phyloP scores from a whole-genome alignment of 2,797 vertebrate genomes.

The Pelobates cultripes region DNA sequence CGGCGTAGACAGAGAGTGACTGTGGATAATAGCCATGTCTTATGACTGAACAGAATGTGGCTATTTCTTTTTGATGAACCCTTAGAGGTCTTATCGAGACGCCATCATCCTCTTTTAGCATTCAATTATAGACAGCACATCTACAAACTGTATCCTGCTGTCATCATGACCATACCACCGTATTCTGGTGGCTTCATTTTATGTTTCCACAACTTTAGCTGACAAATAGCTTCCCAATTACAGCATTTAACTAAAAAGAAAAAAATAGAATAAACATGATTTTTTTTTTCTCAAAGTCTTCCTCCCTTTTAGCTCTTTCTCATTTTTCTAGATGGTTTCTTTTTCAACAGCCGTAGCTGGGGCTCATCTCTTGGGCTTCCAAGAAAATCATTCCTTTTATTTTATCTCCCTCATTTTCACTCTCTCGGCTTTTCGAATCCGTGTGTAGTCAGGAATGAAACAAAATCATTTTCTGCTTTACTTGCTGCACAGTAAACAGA shows the following conservation, averaged over 20 bases:
- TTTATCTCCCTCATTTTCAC: slow-evolving; percentile 13
- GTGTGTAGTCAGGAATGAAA: slow-evolving; percentile 58
- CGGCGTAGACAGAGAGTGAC: not conserved
- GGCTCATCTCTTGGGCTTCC: slow-evolving; percentile 41
- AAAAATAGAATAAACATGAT: not conserved
- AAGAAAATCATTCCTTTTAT: slow-evolving; percentile 51
- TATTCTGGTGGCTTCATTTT: not conserved
- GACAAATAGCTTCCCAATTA: not conserved
- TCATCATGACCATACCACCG: not conserved
- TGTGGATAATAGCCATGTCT: not conserved
- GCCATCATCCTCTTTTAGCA: not conserved
- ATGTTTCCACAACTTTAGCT: not conserved
- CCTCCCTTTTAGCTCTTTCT: not conserved
- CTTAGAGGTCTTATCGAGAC: not conserved
- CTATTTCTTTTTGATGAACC: not conserved
- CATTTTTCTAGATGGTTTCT: slow-evolving; percentile 30
- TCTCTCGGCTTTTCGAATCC: slow-evolving; percentile 43
- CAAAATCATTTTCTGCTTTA: slow-evolving; percentile 64
- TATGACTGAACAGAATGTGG: not conserved
- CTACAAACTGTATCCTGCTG: not conserved
- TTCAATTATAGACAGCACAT: not conserved
- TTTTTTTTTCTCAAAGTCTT: not conserved
- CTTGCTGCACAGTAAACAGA: slow-evolving; percentile 60
- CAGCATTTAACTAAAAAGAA: not conserved
- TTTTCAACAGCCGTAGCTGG: not conserved